Conservation (phyloP, 2,888 invertebrate genomes). For the Hydraecia micacea region DNA sequence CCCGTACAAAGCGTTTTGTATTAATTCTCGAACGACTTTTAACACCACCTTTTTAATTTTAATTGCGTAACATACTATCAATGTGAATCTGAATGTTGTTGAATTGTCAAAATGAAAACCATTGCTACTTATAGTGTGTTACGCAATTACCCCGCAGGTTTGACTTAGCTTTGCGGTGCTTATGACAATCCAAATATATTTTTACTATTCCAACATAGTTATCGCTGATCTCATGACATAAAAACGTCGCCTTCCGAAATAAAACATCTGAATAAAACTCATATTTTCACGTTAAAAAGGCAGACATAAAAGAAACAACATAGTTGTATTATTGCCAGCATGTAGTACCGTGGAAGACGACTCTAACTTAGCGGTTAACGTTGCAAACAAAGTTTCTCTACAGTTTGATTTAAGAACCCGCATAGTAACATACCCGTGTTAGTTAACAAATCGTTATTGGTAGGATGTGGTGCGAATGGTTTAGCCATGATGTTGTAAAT, state of each 20-base stretch:
- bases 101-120: neutral
- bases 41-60: neutral
- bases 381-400: slow-evolving; percentile 71
- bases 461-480: slow-evolving; percentile 28
- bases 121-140: neutral
- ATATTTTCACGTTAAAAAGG: slow-evolving; percentile 17
- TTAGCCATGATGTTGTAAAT: neutral
- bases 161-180: neutral
- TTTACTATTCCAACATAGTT: neutral
- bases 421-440: slow-evolving; percentile 57
- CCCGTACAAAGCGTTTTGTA: neutral
- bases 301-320: slow-evolving; percentile 42
- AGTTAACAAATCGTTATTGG: slow-evolving; percentile 67
- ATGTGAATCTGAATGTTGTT: neutral
- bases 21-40: neutral
- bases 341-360: slow-evolving; percentile 47
- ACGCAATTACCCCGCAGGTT: neutral
- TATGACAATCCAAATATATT: neutral
- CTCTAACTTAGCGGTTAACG: slow-evolving; percentile 63
- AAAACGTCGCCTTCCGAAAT: neutral
- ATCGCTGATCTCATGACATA: neutral
- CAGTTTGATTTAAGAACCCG: slow-evolving; percentile 75
- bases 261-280: neutral
- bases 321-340: slow-evolving; percentile 38
- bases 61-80: neutral